Evolutionary conservation across 2,113 vertebrate species (phyloP).

Genomic region (Hemiscyllium ocellatum): DNA sequence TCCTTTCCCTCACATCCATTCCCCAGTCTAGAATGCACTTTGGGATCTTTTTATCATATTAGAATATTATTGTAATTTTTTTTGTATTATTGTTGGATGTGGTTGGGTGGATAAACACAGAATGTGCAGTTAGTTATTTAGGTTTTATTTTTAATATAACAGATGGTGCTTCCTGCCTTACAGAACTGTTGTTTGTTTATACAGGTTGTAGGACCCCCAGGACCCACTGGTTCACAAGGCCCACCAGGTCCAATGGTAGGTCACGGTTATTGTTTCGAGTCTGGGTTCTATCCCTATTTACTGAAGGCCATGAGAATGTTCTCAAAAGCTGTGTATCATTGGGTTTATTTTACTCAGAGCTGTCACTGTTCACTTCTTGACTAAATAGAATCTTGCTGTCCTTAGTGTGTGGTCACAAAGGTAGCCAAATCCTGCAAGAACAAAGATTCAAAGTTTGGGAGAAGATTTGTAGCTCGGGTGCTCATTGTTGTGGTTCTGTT

Average conservation of each 20-base stretch:
- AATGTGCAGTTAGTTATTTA: neutral
- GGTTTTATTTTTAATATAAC: neutral
- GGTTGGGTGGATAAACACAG: neutral
- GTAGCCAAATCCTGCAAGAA: neutral
- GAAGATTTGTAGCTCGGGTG: too few species aligned
- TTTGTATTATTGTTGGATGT: neutral
- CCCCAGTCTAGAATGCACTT: neutral
- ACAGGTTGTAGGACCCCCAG: slow-evolving; percentile 83
- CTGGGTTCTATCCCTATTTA: neutral
- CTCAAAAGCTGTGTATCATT: neutral
- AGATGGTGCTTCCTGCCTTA: neutral
- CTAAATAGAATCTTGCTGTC: neutral
- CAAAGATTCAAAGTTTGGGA: too few species aligned
- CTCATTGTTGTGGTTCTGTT: too few species aligned
- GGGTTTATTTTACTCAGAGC: neutral
- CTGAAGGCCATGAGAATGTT: neutral
- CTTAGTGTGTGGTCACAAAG: neutral
- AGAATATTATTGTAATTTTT: neutral
- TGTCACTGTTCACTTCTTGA: neutral
- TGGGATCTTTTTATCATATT: neutral
- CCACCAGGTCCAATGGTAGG: slow-evolving; percentile 95
- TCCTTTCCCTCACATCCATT: neutral
- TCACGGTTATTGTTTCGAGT: neutral
- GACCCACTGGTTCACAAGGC: slow-evolving; percentile 81
- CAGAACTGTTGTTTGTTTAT: slow-evolving; percentile 46